These are phyloP conservation scores for Hoplodrina blanda DNA, from an alignment of 2,888 invertebrate genomes.

Conservation along the genomic window DNA sequence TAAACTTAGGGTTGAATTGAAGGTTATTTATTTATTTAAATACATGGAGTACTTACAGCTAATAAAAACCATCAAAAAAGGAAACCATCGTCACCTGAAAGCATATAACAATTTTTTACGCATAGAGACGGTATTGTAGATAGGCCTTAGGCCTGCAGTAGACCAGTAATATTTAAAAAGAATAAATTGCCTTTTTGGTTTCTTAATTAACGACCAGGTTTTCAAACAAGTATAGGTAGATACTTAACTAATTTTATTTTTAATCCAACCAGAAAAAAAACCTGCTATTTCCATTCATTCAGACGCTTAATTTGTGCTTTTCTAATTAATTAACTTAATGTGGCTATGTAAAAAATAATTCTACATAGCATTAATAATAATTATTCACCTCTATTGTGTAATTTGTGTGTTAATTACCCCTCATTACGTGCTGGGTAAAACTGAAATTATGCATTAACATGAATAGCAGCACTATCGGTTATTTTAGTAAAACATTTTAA, in stretches of 20 bases:
- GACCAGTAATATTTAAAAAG: too few species aligned
- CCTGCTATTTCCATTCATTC: conserved; percentile 4
- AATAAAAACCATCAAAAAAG: too few species aligned
- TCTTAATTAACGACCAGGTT: background rate
- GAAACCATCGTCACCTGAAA: too few species aligned
- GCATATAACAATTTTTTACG: too few species aligned
- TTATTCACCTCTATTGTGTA: conserved; percentile 28
- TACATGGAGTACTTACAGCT: too few species aligned
- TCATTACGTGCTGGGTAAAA: conserved; percentile 37
- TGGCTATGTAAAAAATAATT: conserved; percentile 14
- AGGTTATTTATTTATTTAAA: too few species aligned
- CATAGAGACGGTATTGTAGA: too few species aligned
- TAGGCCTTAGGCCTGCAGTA: background rate
- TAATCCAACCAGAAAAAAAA: background rate
- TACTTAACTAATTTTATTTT: background rate
- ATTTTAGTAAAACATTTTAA: conserved; percentile 26
- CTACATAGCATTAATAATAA: conserved; percentile 27
- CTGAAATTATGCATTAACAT: conserved; percentile 37
- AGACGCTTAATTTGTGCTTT: conserved; percentile 9
- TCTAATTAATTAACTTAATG: conserved; percentile 20
- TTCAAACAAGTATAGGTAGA: background rate
- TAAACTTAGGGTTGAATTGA: background rate
- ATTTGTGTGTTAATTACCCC: conserved; percentile 29
- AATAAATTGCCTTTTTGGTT: background rate
- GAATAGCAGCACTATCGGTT: background rate